These are phyloP conservation scores for Drosophila greeni DNA, from an alignment of 2,888 invertebrate species.

Conservation along the genomic window DNA sequence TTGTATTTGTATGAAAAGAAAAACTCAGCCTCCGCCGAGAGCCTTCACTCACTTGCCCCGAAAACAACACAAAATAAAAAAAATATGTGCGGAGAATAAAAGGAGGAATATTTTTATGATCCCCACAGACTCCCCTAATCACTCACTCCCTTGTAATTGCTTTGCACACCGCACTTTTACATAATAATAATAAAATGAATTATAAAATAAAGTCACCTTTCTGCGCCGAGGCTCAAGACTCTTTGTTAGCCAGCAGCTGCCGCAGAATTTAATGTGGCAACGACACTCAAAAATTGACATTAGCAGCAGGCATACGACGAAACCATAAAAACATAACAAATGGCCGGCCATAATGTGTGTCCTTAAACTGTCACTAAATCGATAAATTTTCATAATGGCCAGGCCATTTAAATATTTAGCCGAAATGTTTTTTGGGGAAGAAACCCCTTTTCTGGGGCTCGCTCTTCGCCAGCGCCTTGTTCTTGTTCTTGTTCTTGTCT, in stretches of 20 bases:
- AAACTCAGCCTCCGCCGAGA: conserved; percentile 30
- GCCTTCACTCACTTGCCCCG: conserved; percentile 44
- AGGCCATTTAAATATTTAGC: conserved; percentile 72
- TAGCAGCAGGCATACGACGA: conserved; percentile 67
- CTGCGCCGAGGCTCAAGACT: conserved; percentile 47
- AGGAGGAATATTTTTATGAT: conserved; percentile 40
- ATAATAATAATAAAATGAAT: conserved; percentile 73
- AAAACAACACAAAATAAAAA: conserved; percentile 28
- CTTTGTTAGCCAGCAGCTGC: conserved; percentile 51
- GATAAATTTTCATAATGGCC: conserved; percentile 76
- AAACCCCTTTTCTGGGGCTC: conserved; percentile 55
- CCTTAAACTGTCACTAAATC: conserved; percentile 77
- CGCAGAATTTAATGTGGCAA: conserved; percentile 59
- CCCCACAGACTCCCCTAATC: conserved; percentile 41
- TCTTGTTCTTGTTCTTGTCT: conserved; percentile 27
- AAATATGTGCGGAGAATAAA: conserved; percentile 13
- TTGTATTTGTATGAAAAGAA: conserved; percentile 62
- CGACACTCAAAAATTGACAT: conserved; percentile 70
- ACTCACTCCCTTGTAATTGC: conserved; percentile 40
- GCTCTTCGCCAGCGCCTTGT: conserved; percentile 17
- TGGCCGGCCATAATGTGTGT: conserved; percentile 74
- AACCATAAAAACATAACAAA: conserved; percentile 74
- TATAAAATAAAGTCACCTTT: conserved; percentile 74
- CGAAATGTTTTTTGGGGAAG: conserved; percentile 24
- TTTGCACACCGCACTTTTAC: conserved; percentile 61